These are phyloP conservation scores for Poecile montanus DNA, from an alignment of 2,797 vertebrate species.

Conservation along the genomic window DNA sequence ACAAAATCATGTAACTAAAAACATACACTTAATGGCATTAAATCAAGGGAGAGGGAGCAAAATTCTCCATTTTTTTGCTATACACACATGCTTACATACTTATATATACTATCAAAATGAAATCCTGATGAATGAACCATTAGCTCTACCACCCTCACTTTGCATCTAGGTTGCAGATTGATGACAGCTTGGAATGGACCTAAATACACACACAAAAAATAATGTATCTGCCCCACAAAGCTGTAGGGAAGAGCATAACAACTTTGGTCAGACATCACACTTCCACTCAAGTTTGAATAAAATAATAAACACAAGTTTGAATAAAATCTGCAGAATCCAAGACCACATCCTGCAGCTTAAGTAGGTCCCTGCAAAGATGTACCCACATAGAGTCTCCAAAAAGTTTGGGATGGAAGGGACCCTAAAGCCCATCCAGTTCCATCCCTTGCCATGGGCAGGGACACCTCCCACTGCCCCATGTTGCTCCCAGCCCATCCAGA, in stretches of 20 bases:
- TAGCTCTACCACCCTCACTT: background rate
- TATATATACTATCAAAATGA: background rate
- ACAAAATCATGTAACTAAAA: background rate
- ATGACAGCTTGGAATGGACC: background rate
- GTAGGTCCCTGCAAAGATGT: background rate
- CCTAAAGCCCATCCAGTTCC: fast-evolving
- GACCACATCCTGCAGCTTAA: background rate
- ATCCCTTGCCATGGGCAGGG: background rate
- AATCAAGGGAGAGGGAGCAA: background rate
- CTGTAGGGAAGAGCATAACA: background rate
- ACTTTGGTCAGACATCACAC: background rate
- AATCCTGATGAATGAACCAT: background rate
- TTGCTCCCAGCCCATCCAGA: fast-evolving
- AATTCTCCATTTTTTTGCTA: background rate
- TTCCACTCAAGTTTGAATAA: background rate
- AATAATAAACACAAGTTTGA: background rate
- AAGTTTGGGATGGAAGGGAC: background rate
- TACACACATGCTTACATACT: background rate
- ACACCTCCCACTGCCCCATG: background rate
- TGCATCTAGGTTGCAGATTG: background rate
- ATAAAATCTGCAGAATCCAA: background rate
- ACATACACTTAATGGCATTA: background rate
- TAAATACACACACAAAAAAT: background rate
- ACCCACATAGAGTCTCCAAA: background rate
- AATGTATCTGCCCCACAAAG: background rate